phyloP scores from a whole-genome alignment of 2,888 invertebrate genomes.

The Sesamia inferens region DNA sequence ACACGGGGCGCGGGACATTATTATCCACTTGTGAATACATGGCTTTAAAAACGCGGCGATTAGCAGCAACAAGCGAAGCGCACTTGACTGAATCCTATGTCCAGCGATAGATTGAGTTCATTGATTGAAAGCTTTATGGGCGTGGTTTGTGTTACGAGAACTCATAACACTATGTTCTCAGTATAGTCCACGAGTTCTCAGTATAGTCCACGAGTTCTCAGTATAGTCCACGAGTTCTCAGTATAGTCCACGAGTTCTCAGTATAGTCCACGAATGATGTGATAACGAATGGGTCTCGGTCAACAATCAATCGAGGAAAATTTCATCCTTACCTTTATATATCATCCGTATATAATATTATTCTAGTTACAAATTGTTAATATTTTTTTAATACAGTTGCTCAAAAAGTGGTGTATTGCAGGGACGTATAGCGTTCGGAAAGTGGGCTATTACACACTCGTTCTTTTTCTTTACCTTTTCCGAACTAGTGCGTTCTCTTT shows the following conservation, averaged over 20 bases:
- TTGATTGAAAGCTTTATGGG: not conserved
- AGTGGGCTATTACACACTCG: too few relatives aligned
- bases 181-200: not conserved
- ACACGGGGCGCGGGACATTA: not conserved
- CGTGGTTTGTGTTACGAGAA: slow-evolving; percentile 3
- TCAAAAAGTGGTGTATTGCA: too few relatives aligned
- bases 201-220: too few relatives aligned
- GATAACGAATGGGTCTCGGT: not conserved
- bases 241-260: too few relatives aligned
- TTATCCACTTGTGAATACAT: not conserved
- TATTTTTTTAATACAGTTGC: too few relatives aligned
- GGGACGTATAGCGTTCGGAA: too few relatives aligned
- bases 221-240: too few relatives aligned
- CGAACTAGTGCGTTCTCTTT: too few relatives aligned
- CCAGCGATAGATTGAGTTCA: not conserved
- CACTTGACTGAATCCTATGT: not conserved
- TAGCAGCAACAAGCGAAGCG: not conserved
- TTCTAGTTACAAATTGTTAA: not conserved
- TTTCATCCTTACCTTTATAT: not conserved
- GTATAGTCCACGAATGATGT: not conserved
- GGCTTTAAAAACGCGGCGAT: not conserved
- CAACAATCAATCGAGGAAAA: not conserved
- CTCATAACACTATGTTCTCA: not conserved
- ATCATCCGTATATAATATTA: too few relatives aligned
- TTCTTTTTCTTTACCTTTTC: too few relatives aligned